Conservation (phyloP, 1,140 invertebrate species). For the Orchestia grillus region DNA sequence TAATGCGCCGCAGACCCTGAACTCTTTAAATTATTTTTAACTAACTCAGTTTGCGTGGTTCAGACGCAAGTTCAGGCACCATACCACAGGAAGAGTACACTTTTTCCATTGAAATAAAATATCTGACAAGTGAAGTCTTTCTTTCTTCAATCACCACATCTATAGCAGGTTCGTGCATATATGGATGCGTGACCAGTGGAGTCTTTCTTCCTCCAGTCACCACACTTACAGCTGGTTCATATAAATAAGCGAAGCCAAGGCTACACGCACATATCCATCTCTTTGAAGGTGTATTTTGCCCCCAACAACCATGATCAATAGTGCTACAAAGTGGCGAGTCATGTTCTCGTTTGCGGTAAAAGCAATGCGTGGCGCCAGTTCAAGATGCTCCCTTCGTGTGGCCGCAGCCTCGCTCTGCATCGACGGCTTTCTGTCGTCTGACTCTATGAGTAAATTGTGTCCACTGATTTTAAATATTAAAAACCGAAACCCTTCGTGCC, state of each 20-base stretch:
- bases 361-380: background rate
- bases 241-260: background rate
- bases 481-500: too few species aligned
- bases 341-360: background rate
- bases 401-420: background rate
- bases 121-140: background rate
- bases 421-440: background rate
- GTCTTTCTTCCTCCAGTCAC: background rate
- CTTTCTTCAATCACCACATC: background rate
- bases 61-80: background rate
- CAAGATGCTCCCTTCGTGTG: background rate
- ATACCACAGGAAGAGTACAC: background rate
- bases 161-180: background rate
- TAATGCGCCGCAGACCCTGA: background rate
- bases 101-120: background rate
- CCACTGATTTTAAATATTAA: too few species aligned
- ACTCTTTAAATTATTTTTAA: background rate
- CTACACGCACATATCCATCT: background rate
- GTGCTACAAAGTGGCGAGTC: background rate
- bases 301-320: background rate
- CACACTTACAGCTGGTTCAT: background rate
- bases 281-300: background rate
- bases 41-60: background rate
- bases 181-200: background rate
- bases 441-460: too few species aligned